Base-by-base conservation (phyloP, 2,797 vertebrate species). In the Etheostoma perlongum region DNA sequence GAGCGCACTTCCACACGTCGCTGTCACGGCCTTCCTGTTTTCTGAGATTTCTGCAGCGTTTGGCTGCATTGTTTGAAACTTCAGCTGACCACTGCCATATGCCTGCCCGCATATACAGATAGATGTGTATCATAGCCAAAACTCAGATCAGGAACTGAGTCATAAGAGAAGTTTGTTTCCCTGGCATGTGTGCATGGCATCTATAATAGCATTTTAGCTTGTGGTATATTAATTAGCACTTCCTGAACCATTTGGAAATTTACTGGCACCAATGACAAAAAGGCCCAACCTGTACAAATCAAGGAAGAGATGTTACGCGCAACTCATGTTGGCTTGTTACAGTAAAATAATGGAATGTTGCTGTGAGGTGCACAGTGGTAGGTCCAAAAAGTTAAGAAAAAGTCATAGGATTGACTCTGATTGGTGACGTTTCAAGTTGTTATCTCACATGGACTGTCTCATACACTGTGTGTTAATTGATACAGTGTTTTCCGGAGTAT, bases 21-120 rank as follows among this genome's bases (percentile, higher is more conserved):
- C 72, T 70, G 68, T 84, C 46, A 49, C 74, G 76, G 74, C 81
- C 88, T 92, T 94, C 92, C 91, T 93, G 91, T 92, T 91, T 93
- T 91, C 88, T 84, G 78, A 89, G 68, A 76, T 53, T 49, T 85
- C 85, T 86, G 83, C 53, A 57, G 73, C 19, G 11, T 79, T 70
- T 19, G 13, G 18, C 53, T 16, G 58, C 65, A 76, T 84, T 84
- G 82, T 92, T 75, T 19, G 13, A 70, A 48, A 42, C 72, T 69
- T 65, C 15, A 14, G 36, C 15, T 67, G 80, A 71, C 68, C 67
- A 27, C 30, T 7, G 49, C 2, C 3, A 15, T 11, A 54, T 6
- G 5, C 46, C 49, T 52, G 63, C 51, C 25, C 5, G 1, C 16
- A 14, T 23, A 16, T 72, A 72, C 6, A 47, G 48, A 59, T 9